Evolutionary conservation across 2,113 vertebrate genomes (phyloP).

Genomic region (Benitochromis conjunctus): DNA sequence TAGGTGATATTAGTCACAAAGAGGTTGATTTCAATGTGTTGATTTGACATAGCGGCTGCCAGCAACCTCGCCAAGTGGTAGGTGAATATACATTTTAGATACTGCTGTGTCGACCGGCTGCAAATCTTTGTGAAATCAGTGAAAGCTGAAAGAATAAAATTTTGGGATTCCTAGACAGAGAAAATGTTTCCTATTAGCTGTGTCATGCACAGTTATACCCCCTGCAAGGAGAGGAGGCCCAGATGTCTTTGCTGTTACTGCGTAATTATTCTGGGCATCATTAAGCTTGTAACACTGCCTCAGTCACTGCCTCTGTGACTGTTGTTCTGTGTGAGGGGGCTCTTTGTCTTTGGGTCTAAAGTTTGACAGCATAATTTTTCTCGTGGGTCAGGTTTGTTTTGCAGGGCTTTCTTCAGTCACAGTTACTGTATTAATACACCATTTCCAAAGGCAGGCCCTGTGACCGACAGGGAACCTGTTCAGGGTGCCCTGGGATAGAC

Average conservation of each 20-base stretch:
- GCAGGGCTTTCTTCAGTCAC: neutral
- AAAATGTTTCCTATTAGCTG: neutral
- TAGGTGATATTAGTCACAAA: neutral
- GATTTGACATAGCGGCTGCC: neutral
- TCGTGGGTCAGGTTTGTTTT: neutral
- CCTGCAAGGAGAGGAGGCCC: neutral
- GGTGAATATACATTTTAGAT: neutral
- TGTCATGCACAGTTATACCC: neutral
- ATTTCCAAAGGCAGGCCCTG: neutral
- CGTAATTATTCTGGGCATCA: neutral
- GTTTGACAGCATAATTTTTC: neutral
- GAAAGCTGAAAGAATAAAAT: neutral
- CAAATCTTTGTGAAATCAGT: neutral
- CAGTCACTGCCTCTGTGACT: neutral
- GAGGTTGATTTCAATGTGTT: neutral
- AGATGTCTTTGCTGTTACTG: neutral
- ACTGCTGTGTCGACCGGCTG: neutral
- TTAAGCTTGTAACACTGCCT: neutral
- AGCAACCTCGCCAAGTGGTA: neutral
- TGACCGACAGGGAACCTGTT: neutral
- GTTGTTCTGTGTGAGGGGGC: neutral
- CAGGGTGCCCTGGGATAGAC: neutral
- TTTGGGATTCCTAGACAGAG: neutral
- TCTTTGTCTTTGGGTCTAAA: neutral
- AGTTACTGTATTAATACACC: neutral